These are phyloP conservation scores for Eueremaeus valkanovi DNA, from an alignment of 2,888 invertebrate genomes.

Conservation along the genomic window DNA sequence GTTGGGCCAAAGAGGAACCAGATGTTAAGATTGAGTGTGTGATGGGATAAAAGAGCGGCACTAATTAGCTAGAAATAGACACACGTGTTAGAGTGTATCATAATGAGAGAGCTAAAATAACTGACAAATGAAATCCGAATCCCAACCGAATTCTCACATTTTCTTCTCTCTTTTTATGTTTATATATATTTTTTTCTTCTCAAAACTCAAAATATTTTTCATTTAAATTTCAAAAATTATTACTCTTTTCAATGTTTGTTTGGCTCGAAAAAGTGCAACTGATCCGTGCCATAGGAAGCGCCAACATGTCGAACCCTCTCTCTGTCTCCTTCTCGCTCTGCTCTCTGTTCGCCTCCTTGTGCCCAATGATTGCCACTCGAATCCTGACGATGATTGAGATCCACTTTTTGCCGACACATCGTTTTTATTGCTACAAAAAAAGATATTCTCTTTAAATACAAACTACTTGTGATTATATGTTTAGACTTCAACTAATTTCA, in stretches of 20 bases:
- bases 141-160: not conserved
- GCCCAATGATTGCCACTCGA: not conserved
- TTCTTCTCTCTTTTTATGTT: not conserved
- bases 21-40: not conserved
- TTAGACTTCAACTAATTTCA: too few relatives aligned
- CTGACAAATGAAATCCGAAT: slow-evolving; percentile 22
- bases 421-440: not conserved
- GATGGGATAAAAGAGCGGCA: slow-evolving; percentile 27
- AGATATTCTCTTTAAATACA: too few relatives aligned
- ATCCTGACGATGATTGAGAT: slow-evolving; percentile 4
- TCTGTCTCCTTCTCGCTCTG: too few relatives aligned
- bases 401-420: not conserved
- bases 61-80: slow-evolving; percentile 27
- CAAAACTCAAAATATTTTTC: not conserved
- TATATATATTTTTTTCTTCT: not conserved
- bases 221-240: slow-evolving; percentile 15
- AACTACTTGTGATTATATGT: too few relatives aligned
- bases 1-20: slow-evolving; percentile 19
- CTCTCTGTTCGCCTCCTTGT: not conserved
- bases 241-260: slow-evolving; percentile 20
- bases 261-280: slow-evolving; percentile 13
- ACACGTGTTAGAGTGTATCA: slow-evolving; percentile 22
- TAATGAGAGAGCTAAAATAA: not conserved
- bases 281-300: slow-evolving; percentile 22
- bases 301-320: not conserved